A percentile compares a stretch with the other conserved stretches of the same genome.
These are phyloP conservation scores for Protonemura montana DNA, from an alignment of 2,888 invertebrate genomes.

Conservation along the genomic window DNA sequence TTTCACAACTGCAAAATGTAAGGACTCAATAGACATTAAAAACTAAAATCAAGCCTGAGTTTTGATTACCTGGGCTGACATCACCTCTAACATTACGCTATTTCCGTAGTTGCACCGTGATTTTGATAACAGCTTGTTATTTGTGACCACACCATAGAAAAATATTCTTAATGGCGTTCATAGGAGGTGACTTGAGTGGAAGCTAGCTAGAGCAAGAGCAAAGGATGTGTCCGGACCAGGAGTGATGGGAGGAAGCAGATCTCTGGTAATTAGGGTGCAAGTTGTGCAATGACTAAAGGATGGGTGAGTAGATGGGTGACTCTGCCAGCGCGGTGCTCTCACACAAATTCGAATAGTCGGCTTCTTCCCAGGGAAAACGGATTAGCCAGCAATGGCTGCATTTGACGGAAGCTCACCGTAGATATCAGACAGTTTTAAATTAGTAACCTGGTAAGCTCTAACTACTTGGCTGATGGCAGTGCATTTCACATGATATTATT, in stretches of 20 bases:
- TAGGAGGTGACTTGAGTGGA: neutral
- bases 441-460: neutral
- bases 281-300: neutral
- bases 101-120: neutral
- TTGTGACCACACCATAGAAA: neutral
- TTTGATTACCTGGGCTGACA: neutral
- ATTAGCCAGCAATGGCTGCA: neutral
- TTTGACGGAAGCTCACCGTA: neutral
- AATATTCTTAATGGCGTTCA: neutral
- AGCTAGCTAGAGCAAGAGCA: neutral
- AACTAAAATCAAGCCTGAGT: neutral
- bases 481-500: neutral
- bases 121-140: constrained; percentile 3
- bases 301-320: neutral
- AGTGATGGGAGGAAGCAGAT: neutral
- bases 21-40: neutral
- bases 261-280: constrained; percentile 1
- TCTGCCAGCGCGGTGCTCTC: neutral
- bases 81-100: too few species aligned
- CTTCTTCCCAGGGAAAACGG: neutral
- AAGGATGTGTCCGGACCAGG: neutral
- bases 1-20: neutral
- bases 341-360: neutral
- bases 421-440: neutral
- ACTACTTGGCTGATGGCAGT: neutral